Base-by-base conservation (phyloP, 2,888 invertebrate species). In the Parnassius apollo region DNA sequence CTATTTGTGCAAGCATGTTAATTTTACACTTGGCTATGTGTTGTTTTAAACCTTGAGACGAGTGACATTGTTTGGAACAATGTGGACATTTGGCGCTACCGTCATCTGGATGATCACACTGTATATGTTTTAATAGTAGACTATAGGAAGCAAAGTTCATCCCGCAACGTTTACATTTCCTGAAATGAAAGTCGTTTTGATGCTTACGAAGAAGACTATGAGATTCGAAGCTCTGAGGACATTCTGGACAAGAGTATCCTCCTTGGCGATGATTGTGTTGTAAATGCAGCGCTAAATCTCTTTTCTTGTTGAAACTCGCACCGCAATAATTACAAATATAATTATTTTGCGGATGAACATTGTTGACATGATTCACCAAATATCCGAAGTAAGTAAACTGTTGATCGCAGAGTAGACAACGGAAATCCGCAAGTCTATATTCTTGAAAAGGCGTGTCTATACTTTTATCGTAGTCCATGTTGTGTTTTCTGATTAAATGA, bases 291-390 rank as follows among this genome's bases (percentile, higher is more conserved):
- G 77, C 76, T 54, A 90, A 73, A 68, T 84, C 82, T 7, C 82
- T 73, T 55, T 87, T 85, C 55, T 83, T 87, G 48, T 79, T 85
- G 44, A 86, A 89, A 0, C 73, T 76, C 0, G 72, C 73, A 0
- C 83, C 86, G 66, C 90, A 91, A 53, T 85, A 81, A 51, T 86
- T 76, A 59, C 90, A 91, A 45, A 83, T 76, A 18, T 80, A 86
- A 63, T 74, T 79, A 53, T 83, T 82, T 42, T 77, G 78, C 0
- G 86, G 80, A 66, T 90, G 90, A 10, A 65, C 67, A 0, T 71
- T 75, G 45, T 85, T 86, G 0, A 85, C 82, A 61, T 90, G 90
- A 48, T 73, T 78, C 2, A 83, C 76, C n/a, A 91, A 73, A 65
- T 78, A 75, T 0, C 80, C 81, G 57, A 88, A 90, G 49, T 82